Evolutionary conservation across 2,113 vertebrate genomes (phyloP).

Genomic region (Elephas maximus): DNA sequence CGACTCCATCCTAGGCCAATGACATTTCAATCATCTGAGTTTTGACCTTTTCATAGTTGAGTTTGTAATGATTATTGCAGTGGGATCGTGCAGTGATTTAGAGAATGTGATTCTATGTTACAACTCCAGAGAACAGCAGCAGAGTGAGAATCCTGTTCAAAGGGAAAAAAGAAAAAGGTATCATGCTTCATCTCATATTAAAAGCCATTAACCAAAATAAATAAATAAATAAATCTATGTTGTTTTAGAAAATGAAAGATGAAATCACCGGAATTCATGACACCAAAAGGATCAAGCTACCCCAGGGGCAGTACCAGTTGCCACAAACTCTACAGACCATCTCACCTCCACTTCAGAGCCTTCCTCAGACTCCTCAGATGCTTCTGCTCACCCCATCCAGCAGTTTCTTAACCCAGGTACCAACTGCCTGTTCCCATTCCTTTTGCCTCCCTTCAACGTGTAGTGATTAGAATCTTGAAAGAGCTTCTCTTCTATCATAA

Average conservation of each 20-base stretch:
- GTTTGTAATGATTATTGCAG: too few species aligned
- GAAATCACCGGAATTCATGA: neutral
- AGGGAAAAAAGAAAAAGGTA: neutral
- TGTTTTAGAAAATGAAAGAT: neutral
- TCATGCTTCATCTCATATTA: neutral
- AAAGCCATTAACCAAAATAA: neutral
- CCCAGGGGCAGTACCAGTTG: neutral
- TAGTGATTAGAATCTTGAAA: neutral
- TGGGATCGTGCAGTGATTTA: neutral
- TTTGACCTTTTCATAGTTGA: neutral
- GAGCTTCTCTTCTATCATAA: neutral
- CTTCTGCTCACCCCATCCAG: neutral
- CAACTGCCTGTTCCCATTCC: neutral
- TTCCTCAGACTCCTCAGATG: neutral
- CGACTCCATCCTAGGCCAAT: too few species aligned
- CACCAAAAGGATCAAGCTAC: neutral
- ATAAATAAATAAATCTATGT: neutral
- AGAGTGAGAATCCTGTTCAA: neutral
- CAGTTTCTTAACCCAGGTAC: neutral
- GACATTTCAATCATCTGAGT: neutral
- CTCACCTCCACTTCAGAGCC: rapidly evolving
- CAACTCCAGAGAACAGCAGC: neutral
- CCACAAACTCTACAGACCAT: neutral
- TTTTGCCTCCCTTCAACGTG: neutral
- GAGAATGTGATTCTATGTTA: neutral